Percentiles rank a stretch among this genome's conserved stretches.
phyloP scores from a whole-genome alignment of 2,888 invertebrate species.

The Melanchra persicariae region DNA sequence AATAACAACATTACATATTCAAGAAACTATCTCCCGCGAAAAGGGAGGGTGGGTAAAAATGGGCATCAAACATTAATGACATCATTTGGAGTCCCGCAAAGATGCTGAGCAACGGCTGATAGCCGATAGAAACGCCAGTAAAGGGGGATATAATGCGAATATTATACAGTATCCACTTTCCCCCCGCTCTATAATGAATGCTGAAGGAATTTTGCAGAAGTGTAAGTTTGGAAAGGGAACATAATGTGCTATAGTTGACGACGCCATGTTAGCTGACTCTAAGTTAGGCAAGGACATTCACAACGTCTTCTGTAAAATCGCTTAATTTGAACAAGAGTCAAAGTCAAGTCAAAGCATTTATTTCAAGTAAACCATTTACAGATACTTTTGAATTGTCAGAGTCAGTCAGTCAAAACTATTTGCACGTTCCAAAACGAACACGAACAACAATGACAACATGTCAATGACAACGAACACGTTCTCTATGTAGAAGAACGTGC shows the following conservation, averaged over 20 bases:
- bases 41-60: slow-evolving; percentile 76
- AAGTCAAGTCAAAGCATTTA: no score
- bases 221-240: slow-evolving; percentile 36
- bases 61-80: slow-evolving; percentile 86
- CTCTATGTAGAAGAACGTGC: no score
- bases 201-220: slow-evolving; percentile 54
- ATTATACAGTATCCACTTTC: slow-evolving; percentile 85
- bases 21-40: slow-evolving; percentile 75
- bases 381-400: no score
- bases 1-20: slow-evolving; percentile 81
- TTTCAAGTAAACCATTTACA: no score
- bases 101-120: slow-evolving; percentile 86
- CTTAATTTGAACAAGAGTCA: no score
- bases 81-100: slow-evolving; percentile 86
- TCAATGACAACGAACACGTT: no score
- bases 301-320: no score
- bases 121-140: slow-evolving; percentile 85
- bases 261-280: no score
- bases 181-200: slow-evolving; percentile 67
- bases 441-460: no score
- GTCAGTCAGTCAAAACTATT: no score
- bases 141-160: slow-evolving; percentile 86
- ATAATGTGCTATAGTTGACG: neutral
- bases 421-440: no score
- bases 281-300: no score